Evolutionary conservation across 2,113 vertebrate genomes (phyloP).

Genomic region (Rhinopomastus cyanomelas): DNA sequence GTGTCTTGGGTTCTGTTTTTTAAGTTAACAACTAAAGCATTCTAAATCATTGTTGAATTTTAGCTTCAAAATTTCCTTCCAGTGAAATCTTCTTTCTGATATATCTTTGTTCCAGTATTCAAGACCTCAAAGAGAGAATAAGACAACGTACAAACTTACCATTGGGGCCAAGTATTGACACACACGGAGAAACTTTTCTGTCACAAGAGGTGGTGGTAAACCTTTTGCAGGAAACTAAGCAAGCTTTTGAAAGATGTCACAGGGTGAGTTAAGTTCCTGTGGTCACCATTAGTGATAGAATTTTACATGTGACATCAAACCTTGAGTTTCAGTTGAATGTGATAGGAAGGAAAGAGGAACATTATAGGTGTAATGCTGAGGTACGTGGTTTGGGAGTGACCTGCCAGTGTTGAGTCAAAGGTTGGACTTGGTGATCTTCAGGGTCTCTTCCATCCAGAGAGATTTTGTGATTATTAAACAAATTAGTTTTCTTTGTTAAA

Average conservation of each 20-base stretch:
- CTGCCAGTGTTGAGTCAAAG: too few relatives aligned
- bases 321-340: background rate
- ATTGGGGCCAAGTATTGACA: slow-evolving; percentile 94
- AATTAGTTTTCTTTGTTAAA: background rate
- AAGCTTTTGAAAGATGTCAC: slow-evolving; percentile 98
- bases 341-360: background rate
- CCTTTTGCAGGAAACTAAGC: slow-evolving; percentile 95
- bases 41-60: background rate
- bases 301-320: background rate
- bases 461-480: background rate
- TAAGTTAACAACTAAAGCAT: slow-evolving; percentile 29
- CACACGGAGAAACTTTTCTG: slow-evolving; percentile 96
- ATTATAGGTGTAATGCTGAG: background rate
- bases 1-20: slow-evolving; percentile 31
- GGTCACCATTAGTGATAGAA: fast-evolving
- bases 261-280: slow-evolving; percentile 78
- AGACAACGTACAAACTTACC: slow-evolving; percentile 93
- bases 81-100: background rate
- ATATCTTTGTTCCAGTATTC: slow-evolving; percentile 81
- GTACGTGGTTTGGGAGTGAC: too few relatives aligned
- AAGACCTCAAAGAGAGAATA: slow-evolving; percentile 96
- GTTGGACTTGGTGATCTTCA: too few relatives aligned
- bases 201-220: slow-evolving; percentile 98
- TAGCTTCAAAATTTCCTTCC: background rate
- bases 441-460: too few relatives aligned